These are phyloP conservation scores for Electrona antarctica DNA, from an alignment of 2,113 vertebrate species.

Conservation along the genomic window DNA sequence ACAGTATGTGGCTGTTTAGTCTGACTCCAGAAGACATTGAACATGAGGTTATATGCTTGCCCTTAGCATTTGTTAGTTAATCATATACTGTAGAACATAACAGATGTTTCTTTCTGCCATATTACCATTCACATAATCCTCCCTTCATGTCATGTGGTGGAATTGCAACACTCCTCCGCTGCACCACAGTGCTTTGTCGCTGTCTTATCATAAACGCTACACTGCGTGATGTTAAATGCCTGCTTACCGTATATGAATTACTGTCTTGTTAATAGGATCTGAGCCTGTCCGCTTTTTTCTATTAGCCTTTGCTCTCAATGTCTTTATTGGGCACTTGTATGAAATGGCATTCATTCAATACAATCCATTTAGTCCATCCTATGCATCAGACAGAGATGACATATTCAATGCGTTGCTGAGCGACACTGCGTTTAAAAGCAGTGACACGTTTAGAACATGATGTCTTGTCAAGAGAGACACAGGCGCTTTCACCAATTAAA, in stretches of 20 bases:
- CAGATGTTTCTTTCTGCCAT: slow-evolving; percentile 42
- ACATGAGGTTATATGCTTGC: slow-evolving; percentile 31
- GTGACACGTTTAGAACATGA: slow-evolving; percentile 32
- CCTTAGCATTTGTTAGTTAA: slow-evolving; percentile 23
- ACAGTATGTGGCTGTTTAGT: slow-evolving; percentile 16
- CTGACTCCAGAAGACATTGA: slow-evolving; percentile 18
- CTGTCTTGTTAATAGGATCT: slow-evolving; percentile 36
- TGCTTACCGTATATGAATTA: slow-evolving; percentile 32
- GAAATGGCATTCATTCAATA: slow-evolving; percentile 21
- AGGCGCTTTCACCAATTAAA: slow-evolving; percentile 25
- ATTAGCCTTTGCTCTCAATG: slow-evolving; percentile 38
- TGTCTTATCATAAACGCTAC: slow-evolving; percentile 11
- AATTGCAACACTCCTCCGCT: background rate
- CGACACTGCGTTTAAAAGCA: slow-evolving; percentile 4
- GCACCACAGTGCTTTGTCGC: background rate
- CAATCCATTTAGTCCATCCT: slow-evolving; percentile 28
- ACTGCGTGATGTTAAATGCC: slow-evolving; percentile 43
- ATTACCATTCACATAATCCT: slow-evolving; percentile 28
- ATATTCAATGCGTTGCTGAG: slow-evolving; percentile 4
- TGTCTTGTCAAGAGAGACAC: background rate
- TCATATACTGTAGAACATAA: slow-evolving; percentile 44
- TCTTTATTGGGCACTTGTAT: slow-evolving; percentile 24
- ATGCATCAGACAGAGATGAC: background rate
- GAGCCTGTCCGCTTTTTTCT: slow-evolving; percentile 34
- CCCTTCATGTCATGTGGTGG: background rate